Conservation (phyloP, 1,140 invertebrate species). For the Euborellia annulipes region DNA sequence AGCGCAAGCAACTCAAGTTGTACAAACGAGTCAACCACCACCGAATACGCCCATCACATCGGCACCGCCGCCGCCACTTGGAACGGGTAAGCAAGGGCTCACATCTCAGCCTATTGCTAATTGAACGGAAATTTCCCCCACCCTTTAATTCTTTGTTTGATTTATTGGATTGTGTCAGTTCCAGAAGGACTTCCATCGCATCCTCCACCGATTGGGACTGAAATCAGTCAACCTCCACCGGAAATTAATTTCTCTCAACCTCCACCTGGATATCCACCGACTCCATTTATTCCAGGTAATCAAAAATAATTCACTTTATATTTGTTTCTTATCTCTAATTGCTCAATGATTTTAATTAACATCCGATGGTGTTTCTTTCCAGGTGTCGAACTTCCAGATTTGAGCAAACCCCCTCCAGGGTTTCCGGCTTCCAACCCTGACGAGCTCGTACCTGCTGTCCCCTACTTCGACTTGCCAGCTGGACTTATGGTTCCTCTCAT, state of each 20-base stretch:
- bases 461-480: conserved; percentile 92
- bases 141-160: too few species aligned
- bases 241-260: conserved; percentile 36
- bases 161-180: too few species aligned
- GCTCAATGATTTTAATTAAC: background rate
- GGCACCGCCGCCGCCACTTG: conserved; percentile 10
- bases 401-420: conserved; percentile 70
- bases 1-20: conserved; percentile 40
- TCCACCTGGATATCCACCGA: conserved; percentile 31
- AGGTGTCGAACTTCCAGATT: conserved; percentile 45
- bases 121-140: conserved; percentile 3
- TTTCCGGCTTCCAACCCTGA: conserved; percentile 46
- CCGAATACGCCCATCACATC: too few species aligned
- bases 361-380: conserved; percentile 10
- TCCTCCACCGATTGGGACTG: conserved; percentile 12
- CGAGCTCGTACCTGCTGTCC: conserved; percentile 65
- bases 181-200: conserved; percentile 5
- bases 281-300: conserved; percentile 19
- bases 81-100: conserved; percentile 13
- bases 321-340: background rate
- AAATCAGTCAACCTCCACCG: conserved; percentile 8
- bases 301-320: background rate
- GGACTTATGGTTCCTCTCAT: conserved; percentile 89
- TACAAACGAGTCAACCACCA: background rate
- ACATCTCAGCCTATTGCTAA: conserved; percentile 7